Evolutionary conservation across 2,113 vertebrate genomes (phyloP).

Genomic region (Ailurus styani): DNA sequence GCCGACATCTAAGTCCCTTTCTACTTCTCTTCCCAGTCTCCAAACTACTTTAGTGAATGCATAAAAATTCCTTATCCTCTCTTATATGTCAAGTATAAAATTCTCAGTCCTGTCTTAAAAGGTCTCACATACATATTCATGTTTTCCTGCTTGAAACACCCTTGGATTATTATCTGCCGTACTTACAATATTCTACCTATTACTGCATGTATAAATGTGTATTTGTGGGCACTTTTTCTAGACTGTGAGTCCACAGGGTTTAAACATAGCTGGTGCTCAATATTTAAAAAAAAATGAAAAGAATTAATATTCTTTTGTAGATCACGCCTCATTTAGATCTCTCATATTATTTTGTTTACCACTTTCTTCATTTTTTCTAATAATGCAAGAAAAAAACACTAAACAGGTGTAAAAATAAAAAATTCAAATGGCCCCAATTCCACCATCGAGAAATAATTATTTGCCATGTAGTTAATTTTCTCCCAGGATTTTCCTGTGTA

Average conservation of each 20-base stretch:
- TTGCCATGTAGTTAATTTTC: not conserved
- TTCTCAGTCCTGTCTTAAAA: not conserved
- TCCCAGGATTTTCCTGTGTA: not conserved
- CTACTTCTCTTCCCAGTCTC: conserved; percentile 25
- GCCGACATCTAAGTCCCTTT: not conserved
- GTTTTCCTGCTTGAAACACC: not conserved
- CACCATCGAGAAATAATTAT: not conserved
- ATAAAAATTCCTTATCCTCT: not conserved
- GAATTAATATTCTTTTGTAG: not conserved
- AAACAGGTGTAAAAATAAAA: not conserved
- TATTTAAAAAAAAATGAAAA: not conserved
- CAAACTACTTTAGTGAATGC: not conserved
- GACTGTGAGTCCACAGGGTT: not conserved
- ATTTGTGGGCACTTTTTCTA: not conserved
- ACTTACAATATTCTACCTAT: not conserved
- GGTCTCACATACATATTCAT: not conserved
- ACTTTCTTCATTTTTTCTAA: not conserved
- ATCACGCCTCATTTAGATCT: not conserved
- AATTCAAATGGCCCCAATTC: not conserved
- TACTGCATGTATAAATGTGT: not conserved
- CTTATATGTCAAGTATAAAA: not conserved
- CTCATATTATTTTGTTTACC: not conserved
- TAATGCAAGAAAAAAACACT: not conserved
- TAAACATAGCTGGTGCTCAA: not conserved
- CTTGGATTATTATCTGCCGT: not conserved